phyloP scores from a whole-genome alignment of 1,140 invertebrate species.

The Neoseiulus cucumeris region DNA sequence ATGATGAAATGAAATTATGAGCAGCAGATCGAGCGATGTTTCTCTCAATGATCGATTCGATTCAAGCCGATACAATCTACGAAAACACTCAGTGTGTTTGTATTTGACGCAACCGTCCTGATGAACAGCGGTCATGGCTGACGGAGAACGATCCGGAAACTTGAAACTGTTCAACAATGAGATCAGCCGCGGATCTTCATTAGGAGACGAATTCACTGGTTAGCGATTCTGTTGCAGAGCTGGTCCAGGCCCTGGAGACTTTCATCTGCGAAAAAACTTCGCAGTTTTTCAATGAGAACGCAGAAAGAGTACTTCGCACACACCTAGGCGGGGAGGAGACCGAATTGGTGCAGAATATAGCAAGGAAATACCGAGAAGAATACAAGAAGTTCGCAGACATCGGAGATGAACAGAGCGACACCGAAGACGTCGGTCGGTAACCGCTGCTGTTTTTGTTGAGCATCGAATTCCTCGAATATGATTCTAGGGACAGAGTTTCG shows the following conservation, averaged over 20 bases:
- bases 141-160: no score
- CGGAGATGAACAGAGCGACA: neutral
- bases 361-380: neutral
- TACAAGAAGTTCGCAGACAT: slow-evolving; percentile 4
- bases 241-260: neutral
- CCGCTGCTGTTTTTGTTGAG: neutral
- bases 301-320: neutral
- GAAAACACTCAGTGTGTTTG: no score
- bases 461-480: neutral
- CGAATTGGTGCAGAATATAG: neutral
- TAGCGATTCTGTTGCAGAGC: neutral
- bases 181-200: no score
- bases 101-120: no score
- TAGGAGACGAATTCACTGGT: no score
- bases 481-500: neutral
- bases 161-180: no score
- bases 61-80: no score
- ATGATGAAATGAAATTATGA: no score
- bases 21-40: no score
- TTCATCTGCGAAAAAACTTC: neutral
- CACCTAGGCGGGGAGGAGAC: neutral
- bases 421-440: neutral
- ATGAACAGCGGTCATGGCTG: no score
- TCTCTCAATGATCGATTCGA: no score
- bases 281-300: neutral